Base-by-base conservation (phyloP, 23 tunicate genomes). In the Phallusia fumigata region DNA sequence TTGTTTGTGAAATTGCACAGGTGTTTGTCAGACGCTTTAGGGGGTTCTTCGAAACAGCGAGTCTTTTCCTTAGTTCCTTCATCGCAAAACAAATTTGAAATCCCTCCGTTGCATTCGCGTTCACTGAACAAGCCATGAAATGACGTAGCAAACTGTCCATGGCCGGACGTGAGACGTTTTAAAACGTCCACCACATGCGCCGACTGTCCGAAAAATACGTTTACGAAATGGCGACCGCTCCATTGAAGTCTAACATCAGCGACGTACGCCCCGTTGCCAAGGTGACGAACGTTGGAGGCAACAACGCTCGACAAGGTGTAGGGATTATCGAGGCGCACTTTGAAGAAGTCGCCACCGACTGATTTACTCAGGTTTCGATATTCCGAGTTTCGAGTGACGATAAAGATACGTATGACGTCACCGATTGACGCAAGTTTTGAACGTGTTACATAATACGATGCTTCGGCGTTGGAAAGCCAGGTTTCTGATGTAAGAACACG, bases 141-240 rank as follows among this genome's bases (percentile, higher is more conserved):
- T 26, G 26, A 12, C 30, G 58, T 22, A 8, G 50, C 79, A 30
- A 47, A 21, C 33, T 65, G 44, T 35, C 32, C 49, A 12, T 47
- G 13, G 30, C 28, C n/a, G 5, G 86, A 73, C 0, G 79, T 83
- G 3, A 74, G 52, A 28, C 79, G 86, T 11, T 83, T 83, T 22
- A 73, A 12, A 13, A 74, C 53, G 31, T 83, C 79, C 31, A 83
- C 78, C 65, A 82, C 65, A 69, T 82, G 78, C n/a, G 76, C 86
- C 2, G 86, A 83, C 30, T 73, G 79, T 26, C 79, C 86, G 28
- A 73, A 73, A 74, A 83, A 74, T 28, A 83, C 79, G 33, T 74
- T 73, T 16, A 83, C 74, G 69, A 65, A 51, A 45, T 73, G 78
- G 33, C 85, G 53, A 10, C 85, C 85, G 33, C 40, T 31, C 79